Conservation (phyloP, 2,797 vertebrate species). For the Margarornis squamiger region DNA sequence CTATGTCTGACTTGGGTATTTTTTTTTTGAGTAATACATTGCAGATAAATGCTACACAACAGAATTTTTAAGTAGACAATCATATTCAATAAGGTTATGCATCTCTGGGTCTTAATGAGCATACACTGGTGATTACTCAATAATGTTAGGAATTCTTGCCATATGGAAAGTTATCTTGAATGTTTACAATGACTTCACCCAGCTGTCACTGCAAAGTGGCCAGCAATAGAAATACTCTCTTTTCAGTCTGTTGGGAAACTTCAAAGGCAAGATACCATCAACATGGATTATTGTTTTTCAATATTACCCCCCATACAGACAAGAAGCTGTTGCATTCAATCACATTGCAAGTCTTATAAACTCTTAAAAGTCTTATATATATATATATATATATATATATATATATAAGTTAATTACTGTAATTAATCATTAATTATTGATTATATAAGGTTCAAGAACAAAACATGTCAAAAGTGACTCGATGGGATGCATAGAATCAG, state of each 20-base stretch:
- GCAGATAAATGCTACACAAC: not conserved
- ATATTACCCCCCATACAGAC: not conserved
- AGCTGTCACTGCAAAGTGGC: slow-evolving; percentile 39
- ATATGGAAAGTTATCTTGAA: slow-evolving; percentile 46
- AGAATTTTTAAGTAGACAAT: slow-evolving; percentile 2
- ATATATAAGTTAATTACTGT: not conserved
- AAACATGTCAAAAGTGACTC: not conserved
- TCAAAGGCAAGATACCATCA: slow-evolving; percentile 26
- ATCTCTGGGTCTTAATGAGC: not conserved
- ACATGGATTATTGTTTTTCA: not conserved
- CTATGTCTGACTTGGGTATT: not conserved
- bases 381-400: too few relatives aligned
- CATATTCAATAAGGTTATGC: not conserved
- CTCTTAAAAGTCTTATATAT: not conserved
- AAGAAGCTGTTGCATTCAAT: not conserved
- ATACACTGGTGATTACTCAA: slow-evolving; percentile 26
- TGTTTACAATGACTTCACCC: slow-evolving; percentile 39
- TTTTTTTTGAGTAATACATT: not conserved
- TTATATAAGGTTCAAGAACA: not conserved
- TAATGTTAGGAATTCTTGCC: slow-evolving; percentile 43
- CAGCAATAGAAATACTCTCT: slow-evolving; percentile 33
- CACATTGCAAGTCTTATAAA: not conserved
- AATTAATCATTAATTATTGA: not conserved
- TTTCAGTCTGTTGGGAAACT: slow-evolving; percentile 32
- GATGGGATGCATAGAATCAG: not conserved